Evolutionary conservation across 2,797 vertebrate species (phyloP), one percentile per base, ranked within the genome.

Genomic region (Argentina silus): DNA sequence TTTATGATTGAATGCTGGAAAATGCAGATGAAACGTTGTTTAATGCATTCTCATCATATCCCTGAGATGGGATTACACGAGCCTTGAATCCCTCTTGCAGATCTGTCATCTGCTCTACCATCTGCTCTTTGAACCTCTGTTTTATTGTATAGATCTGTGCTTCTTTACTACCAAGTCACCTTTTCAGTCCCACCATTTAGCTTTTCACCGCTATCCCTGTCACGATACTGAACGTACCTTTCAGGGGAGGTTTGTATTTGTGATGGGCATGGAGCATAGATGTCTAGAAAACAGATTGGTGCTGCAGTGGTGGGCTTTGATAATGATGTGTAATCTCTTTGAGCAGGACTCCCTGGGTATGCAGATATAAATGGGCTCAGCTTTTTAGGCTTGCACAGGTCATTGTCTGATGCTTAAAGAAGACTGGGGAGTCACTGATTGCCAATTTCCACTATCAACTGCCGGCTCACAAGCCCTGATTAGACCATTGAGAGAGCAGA

Each of bases 301-400:
- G 73, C 11, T 69, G 48, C 63, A 67, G 44, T 76, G 43, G 67
- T 68, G 43, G 65, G 11, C 3, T 3, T 12, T 23, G 67, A 65
- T 74, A 23, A 50, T 55, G 51, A 55, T 10, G 15, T 44, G 6
- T 74, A 66, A 66, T 80, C 78, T 72, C 27, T 23, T 17, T 70
- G 47, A 80, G 61, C 47, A 15, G n/a, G 7, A 51, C 59, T 74
- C 36, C 69, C 23, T 69, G 47, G 57, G 19, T 43, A 51, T 68
- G 57, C 80, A 50, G 48, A 50, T 50, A 50, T 50, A 14, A 50
- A 50, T 50, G 48, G 15, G 12, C 48, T 50, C 48, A 50, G 48
- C 2, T 3, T 51, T 11, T 51, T n/a, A n/a, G n/a, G n/a, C n/a
- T n/a, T n/a, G n/a, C n/a, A n/a, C n/a, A n/a, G n/a, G n/a, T n/a